Base-by-base conservation (phyloP, 1,140 invertebrate genomes). In the Penaeus japonicus region DNA sequence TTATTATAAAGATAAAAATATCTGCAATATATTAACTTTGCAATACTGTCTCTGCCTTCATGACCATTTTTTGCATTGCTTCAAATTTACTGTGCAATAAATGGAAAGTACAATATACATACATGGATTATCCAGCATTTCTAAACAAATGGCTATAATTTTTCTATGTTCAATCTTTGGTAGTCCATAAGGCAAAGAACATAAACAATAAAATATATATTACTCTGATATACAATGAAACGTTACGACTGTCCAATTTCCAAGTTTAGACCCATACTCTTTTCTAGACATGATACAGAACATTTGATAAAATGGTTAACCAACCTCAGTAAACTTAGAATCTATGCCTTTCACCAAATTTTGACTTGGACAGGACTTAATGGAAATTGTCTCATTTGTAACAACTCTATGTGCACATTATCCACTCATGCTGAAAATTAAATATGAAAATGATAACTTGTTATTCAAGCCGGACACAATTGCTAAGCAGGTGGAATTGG, bases 1-100 rank as follows among this genome's bases (percentile, higher is more conserved):
- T 87, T 87, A 87, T 87, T 87, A 87, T 77, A 87, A 87, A 87
- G 85, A 87, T 87, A 86, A 86, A 87, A 87, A 87, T 87, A 65
- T 87, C 77, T 87, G 57, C 85, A 80, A 87, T 87, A 87, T 87
- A 87, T 87, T 87, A 87, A 79, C 54, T 70, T 87, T 75, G 77
- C 85, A 80, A 81, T 80, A 77, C 59, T 87, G 57, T 86, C 77
- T 87, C 57, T 87, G 85, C 77, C 84, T 80, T 80, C 55, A 80
- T 70, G 85, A 87, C 77, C 35, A 47, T 80, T 80, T 47, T 78
- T n/a, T 65, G 32, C 27, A 30, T 79, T 62, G 32, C 10, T 47
- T 47, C 47, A 47, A 47, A 47, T 47, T 47, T 47, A 47, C 47
- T 47, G 47, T 47, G 47, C 47, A 47, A 47, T 47, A 47, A 47